A percentile compares a stretch with the other conserved stretches of the same genome.
These are phyloP conservation scores for Acropora tenuis DNA, from an alignment of 64 coral and sea anemone species.

Conservation along the genomic window DNA sequence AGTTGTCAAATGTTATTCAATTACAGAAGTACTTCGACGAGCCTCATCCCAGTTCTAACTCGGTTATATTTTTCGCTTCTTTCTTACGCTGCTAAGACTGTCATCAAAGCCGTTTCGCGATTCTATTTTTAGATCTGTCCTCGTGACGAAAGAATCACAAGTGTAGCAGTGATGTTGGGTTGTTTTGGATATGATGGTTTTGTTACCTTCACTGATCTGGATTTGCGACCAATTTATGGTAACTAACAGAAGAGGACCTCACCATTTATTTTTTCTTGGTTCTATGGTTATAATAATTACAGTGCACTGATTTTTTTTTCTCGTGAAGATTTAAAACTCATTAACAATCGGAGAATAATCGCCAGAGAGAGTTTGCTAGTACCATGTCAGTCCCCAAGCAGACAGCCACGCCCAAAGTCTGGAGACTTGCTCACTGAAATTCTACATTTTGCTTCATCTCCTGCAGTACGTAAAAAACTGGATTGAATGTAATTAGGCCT, in stretches of 20 bases:
- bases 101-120: too few species aligned
- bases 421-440: slow-evolving; percentile 30
- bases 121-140: slow-evolving; percentile 8
- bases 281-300: neutral
- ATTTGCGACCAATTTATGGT: slow-evolving; percentile 22
- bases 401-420: neutral
- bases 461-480: neutral
- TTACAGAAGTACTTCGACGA: neutral
- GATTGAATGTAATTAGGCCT: neutral
- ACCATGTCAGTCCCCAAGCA: slow-evolving; percentile 10
- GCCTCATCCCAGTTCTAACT: neutral
- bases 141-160: neutral
- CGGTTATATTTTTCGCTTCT: neutral
- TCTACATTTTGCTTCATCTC: slow-evolving; percentile 3
- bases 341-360: neutral
- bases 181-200: slow-evolving; percentile 36
- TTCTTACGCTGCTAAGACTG: neutral
- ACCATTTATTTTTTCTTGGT: neutral
- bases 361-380: neutral
- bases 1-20: neutral
- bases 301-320: neutral
- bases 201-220: slow-evolving; percentile 34
- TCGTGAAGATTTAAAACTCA: neutral
- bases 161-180: slow-evolving; percentile 30
- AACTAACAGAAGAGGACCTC: neutral